Percentiles rank a stretch among this genome's conserved stretches.
These are phyloP conservation scores for Trogon surrucura DNA, from an alignment of 2,113 vertebrate genomes.

Conservation along the genomic window DNA sequence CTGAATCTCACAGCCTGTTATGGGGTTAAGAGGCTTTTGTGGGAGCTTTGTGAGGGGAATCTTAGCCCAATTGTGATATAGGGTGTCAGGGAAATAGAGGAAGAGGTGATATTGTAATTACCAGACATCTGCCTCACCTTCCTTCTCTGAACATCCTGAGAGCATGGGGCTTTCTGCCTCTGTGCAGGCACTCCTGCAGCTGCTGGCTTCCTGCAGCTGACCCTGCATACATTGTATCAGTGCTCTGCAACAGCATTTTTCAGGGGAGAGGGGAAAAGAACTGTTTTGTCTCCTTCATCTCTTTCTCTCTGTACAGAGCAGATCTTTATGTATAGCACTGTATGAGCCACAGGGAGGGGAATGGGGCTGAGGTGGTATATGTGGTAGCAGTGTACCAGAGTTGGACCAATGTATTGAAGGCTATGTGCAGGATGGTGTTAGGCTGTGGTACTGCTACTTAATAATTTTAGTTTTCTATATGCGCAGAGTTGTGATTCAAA, in stretches of 20 bases:
- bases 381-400: background rate
- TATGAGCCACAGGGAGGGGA: rapidly evolving
- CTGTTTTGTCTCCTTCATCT: rapidly evolving
- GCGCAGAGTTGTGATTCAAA: background rate
- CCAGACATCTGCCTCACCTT: background rate
- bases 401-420: too few species aligned
- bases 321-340: background rate
- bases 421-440: too few species aligned
- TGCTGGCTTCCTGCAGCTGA: background rate
- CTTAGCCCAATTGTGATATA: background rate
- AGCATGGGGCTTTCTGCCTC: background rate
- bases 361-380: background rate
- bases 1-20: background rate
- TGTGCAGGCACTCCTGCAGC: background rate
- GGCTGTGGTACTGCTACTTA: too few species aligned
- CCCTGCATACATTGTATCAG: background rate
- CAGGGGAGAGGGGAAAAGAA: too few species aligned
- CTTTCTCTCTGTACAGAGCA: background rate
- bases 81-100: background rate
- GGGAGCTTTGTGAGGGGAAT: background rate
- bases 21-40: background rate
- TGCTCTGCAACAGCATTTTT: background rate
- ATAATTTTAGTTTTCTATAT: background rate
- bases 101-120: background rate
- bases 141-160: background rate